phyloP scores from a whole-genome alignment of 2,888 invertebrate genomes.

The Caenorhabditis imperialis region DNA sequence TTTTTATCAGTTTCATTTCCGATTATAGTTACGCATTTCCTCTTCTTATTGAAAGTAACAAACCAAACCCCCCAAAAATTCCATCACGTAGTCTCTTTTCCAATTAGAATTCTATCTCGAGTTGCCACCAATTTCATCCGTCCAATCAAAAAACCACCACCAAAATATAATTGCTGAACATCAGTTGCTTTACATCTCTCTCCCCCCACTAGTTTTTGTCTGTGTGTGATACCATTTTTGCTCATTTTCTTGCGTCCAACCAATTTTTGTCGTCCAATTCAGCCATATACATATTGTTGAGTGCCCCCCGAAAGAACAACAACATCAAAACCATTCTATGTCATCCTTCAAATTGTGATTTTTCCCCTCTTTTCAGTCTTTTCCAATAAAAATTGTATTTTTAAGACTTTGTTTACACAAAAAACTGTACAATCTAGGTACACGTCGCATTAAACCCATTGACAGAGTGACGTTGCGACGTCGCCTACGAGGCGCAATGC shows the following conservation, averaged over 20 bases:
- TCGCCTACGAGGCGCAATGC: slow-evolving; percentile 4
- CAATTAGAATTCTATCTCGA: too few relatives aligned
- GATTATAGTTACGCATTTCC: too few relatives aligned
- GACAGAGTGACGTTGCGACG: not conserved
- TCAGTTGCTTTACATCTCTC: slow-evolving; percentile 36
- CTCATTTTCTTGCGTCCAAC: slow-evolving; percentile 12
- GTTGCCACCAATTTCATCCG: slow-evolving; percentile 13
- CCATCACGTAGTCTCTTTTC: too few relatives aligned
- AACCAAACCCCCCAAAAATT: too few relatives aligned
- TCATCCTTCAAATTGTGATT: slow-evolving; percentile 5
- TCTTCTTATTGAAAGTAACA: too few relatives aligned
- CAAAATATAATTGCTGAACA: slow-evolving; percentile 9
- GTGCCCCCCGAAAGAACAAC: slow-evolving; percentile 5
- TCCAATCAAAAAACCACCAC: too few relatives aligned
- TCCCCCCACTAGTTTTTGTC: slow-evolving; percentile 29
- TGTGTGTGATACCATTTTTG: slow-evolving; percentile 7
- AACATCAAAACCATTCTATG: not conserved
- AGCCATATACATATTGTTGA: not conserved
- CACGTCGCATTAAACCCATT: slow-evolving; percentile 24
- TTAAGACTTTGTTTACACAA: not conserved
- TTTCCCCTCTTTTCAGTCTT: slow-evolving; percentile 2
- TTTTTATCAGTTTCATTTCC: too few relatives aligned
- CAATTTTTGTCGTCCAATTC: not conserved
- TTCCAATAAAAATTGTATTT: slow-evolving; percentile 4
- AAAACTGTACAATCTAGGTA: slow-evolving; percentile 2